A percentile compares a stretch with the other conserved stretches of the same genome.
These are phyloP conservation scores for Epinephelus malabaricus DNA, from an alignment of 2,797 vertebrate genomes.

Conservation along the genomic window DNA sequence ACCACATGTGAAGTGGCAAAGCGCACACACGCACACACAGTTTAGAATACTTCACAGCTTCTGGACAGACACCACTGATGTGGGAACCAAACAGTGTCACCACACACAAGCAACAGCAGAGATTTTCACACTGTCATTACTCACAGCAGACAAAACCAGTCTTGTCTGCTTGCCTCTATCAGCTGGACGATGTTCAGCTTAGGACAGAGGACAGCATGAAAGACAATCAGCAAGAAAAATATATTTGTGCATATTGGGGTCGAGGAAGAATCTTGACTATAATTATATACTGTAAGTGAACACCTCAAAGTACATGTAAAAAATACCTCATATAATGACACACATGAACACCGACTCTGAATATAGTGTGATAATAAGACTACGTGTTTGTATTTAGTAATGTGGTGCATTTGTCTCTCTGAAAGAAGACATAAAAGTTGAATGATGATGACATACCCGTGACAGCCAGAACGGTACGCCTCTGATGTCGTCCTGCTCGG, in stretches of 20 bases:
- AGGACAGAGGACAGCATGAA: conserved; percentile 56
- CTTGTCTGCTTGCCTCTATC: conserved; percentile 64
- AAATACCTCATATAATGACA: not conserved
- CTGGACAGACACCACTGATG: conserved; percentile 9
- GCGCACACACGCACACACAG: not conserved
- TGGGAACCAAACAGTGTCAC: conserved; percentile 8
- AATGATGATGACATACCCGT: conserved; percentile 60
- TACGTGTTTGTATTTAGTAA: not conserved
- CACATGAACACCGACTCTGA: no score
- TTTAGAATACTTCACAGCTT: conserved; percentile 4
- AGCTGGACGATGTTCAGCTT: conserved; percentile 71
- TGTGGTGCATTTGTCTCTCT: not conserved
- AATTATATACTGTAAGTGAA: not conserved
- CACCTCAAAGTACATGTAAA: not conserved
- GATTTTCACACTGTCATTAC: conserved; percentile 58
- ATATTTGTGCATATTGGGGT: not conserved
- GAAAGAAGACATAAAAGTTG: not conserved
- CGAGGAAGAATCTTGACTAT: conserved; percentile 3
- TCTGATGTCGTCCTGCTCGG: conserved; percentile 79
- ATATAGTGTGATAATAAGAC: no score
- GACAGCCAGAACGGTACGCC: conserved; percentile 68
- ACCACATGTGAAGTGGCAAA: conserved; percentile 18
- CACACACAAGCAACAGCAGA: conserved; percentile 41
- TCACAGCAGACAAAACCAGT: conserved; percentile 77
- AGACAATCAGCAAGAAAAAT: conserved; percentile 41